These are phyloP conservation scores for Athetis lepigone DNA, from an alignment of 2,888 invertebrate species.

Conservation along the genomic window DNA sequence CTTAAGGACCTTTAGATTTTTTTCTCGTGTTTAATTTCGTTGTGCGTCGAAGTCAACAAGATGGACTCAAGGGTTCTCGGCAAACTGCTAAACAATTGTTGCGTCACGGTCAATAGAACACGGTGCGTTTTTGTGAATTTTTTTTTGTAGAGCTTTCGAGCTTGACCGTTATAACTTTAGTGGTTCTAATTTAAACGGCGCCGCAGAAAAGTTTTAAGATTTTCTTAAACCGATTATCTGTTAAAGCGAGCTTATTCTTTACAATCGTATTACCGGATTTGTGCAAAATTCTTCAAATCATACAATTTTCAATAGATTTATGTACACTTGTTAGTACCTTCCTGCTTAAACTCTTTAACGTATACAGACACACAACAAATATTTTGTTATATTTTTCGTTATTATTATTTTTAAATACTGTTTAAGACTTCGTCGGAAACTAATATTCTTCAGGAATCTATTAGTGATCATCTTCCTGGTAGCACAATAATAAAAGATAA, in stretches of 20 bases:
- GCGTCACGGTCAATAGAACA: constrained; percentile 89
- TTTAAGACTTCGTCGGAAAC: not conserved
- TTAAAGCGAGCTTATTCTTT: constrained; percentile 52
- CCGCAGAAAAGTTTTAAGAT: constrained; percentile 73
- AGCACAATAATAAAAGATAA: constrained; percentile 64
- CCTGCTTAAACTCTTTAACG: constrained; percentile 24
- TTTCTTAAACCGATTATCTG: constrained; percentile 72
- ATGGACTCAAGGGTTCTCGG: constrained; percentile 85
- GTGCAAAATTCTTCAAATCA: constrained; percentile 30
- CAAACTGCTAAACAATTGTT: constrained; percentile 89
- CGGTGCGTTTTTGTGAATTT: constrained; percentile 79
- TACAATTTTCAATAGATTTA: constrained; percentile 3
- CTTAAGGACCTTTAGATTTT: constrained; percentile 83
- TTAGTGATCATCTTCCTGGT: constrained; percentile 34
- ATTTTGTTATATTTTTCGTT: too few relatives aligned
- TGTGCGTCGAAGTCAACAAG: constrained; percentile 87
- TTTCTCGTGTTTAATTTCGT: constrained; percentile 83
- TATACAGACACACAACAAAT: too few relatives aligned
- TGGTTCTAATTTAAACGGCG: constrained; percentile 75
- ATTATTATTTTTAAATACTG: not conserved
- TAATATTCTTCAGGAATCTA: constrained; percentile 1
- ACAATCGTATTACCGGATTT: constrained; percentile 44
- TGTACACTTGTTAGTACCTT: constrained; percentile 29
- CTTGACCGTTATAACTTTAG: constrained; percentile 77
- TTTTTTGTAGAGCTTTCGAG: constrained; percentile 70